A percentile compares a stretch with the other conserved stretches of the same genome.
Evolutionary conservation across 2,113 vertebrate genomes (phyloP).

Genomic region (Lophochroa leadbeateri): DNA sequence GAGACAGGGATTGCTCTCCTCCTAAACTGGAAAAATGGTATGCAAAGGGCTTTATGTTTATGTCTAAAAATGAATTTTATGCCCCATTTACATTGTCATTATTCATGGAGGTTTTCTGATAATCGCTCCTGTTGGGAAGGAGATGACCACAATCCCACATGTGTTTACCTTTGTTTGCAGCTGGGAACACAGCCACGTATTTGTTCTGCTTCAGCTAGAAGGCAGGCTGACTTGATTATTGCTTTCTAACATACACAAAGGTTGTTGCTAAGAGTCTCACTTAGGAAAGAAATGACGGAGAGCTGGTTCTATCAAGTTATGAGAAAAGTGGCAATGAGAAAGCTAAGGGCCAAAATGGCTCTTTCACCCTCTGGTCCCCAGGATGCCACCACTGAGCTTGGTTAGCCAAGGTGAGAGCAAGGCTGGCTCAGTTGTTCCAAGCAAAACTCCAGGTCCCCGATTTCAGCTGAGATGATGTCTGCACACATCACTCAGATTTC

Average conservation of each 20-base stretch:
- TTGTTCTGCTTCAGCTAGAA: slow-evolving; percentile 16
- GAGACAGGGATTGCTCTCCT: not conserved
- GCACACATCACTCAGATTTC: not conserved
- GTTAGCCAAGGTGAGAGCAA: not conserved
- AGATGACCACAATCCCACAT: slow-evolving; percentile 36
- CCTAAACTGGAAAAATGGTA: not conserved
- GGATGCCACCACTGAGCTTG: not conserved
- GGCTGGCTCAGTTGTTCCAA: not conserved
- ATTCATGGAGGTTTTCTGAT: slow-evolving; percentile 47
- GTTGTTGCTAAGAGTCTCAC: not conserved
- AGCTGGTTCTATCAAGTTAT: not conserved
- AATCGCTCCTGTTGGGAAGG: slow-evolving; percentile 24
- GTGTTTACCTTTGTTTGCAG: slow-evolving; percentile 62
- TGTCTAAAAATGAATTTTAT: slow-evolving; percentile 19
- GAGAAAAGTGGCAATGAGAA: not conserved
- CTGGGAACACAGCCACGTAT: slow-evolving; percentile 52
- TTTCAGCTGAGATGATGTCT: not conserved
- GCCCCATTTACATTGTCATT: slow-evolving; percentile 40
- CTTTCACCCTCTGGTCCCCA: not conserved
- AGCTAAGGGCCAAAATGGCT: not conserved
- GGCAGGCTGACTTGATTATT: slow-evolving; percentile 37
- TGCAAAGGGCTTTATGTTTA: not conserved
- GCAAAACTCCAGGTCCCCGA: not conserved
- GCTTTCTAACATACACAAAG: not conserved
- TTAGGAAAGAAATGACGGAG: not conserved